Base-by-base conservation (phyloP, 2,888 invertebrate genomes). In the Temnothorax unifasciatus region DNA sequence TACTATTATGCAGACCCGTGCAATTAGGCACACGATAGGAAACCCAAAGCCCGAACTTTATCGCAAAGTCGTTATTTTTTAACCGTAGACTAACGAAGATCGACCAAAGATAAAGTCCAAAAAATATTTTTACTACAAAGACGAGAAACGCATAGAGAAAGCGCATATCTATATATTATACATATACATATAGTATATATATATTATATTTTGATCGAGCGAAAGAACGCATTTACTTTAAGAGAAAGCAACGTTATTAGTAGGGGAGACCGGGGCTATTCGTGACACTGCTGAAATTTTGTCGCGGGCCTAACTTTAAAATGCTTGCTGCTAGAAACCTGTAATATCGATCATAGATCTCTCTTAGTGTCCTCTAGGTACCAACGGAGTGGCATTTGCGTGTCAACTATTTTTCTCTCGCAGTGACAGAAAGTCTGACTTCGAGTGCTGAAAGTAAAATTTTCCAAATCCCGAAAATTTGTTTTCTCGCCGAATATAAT, bases 81-180 rank as follows among this genome's bases (percentile, higher is more conserved):
- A 90, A 88, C 79, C 66, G 74, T 90, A 90, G 86, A 90, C 81
- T 92, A 91, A 89, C 86, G 85, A 92, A 90, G 92, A 90, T 92
- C 90, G 91, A 91, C 93, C 93, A 94, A 94, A 94, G 93, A 94
- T 92, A 84, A 92, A 92, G 86, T 88, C 93, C 94, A 94, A 94
- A 94, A 89, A 94, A 94, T 92, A 93, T 93, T 93, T 94, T 93
- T 92, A 93, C 87, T 92, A 90, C 84, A 64, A 87, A 79, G 73
- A 85, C 44, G 81, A 84, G 82, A 82, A 79, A 85, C 75, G 73
- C 68, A 82, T 66, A 59, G 54, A 84, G 71, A 87, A 82, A 79
- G 82, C 69, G 84, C 85, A 87, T 85, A 87, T 90, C 83, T 85
- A 88, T 85, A 89, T 83, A 85, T 87, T 83, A 79, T 81, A 68